Base-by-base conservation (phyloP, 1,140 invertebrate genomes). In the Colletes latitarsis region DNA sequence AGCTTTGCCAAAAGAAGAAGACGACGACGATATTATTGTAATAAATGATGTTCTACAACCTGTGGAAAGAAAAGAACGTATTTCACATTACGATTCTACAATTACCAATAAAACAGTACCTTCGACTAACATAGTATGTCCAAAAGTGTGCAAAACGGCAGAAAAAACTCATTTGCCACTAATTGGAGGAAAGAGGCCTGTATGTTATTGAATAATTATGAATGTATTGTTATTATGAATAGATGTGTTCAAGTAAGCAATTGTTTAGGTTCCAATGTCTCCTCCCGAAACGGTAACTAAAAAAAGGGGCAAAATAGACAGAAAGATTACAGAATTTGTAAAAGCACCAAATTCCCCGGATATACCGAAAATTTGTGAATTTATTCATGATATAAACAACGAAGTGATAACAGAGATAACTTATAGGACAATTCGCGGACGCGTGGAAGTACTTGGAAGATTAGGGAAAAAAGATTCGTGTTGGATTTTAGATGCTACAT, bases 401-500 rank as follows among this genome's bases (percentile, higher is more conserved):
- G 55, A 84, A 9, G 46, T 69, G 19, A 9, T 88, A 8, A 85
- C 49, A 19, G 55, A 77, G 63, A 68, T n/a, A 6, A 77, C 60
- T 2, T 70, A 41, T n/a, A 90, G 60, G 81, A 89, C 79, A 41
- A 83, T 93, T 21, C 78, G 77, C 62, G 90, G 78, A 30, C 88
- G 84, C 69, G 80, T 91, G 12, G 60, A 82, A 14, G 73, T 60
- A 19, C 63, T 90, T 64, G 88, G 87, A 64, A 88, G 88, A 67
- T 62, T 93, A 39, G 72, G 76, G 19, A 89, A 87, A 69, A 81
- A 85, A 63, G 77, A 88, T 82, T 21, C 46, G 41, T 30, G 62
- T 46, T 91, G 92, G 92, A 73, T 68, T 66, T 85, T 93, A 21
- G 87, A 89, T 63, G 91, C 81, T 71, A 85, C 81, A 17, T 78